A percentile compares a stretch with the other conserved stretches of the same genome.
Conservation (phyloP, 2,797 vertebrate species). For the Tangara arthus region DNA sequence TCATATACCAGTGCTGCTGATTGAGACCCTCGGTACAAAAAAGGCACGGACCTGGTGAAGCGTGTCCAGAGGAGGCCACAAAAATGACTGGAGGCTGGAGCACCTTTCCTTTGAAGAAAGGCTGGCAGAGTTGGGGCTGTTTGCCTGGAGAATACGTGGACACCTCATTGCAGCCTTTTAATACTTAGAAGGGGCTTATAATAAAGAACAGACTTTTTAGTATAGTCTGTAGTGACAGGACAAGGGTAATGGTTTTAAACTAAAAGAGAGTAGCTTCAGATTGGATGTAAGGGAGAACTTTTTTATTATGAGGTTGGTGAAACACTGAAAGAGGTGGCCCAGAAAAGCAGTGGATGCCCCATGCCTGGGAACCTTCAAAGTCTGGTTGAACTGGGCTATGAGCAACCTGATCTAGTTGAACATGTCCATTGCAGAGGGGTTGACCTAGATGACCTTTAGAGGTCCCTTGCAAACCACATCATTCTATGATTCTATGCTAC, state of each 20-base stretch:
- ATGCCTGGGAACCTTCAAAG: neutral
- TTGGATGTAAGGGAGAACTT: neutral
- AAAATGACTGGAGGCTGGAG: neutral
- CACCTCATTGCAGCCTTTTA: fast-evolving
- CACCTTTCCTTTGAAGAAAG: neutral
- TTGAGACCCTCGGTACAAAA: fast-evolving
- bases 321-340: neutral
- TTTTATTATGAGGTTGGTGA: neutral
- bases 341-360: neutral
- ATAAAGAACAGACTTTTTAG: neutral
- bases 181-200: neutral
- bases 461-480: neutral
- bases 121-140: neutral
- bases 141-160: neutral
- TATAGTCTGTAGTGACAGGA: fast-evolving
- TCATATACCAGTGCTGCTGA: neutral
- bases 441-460: neutral
- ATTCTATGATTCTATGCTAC: neutral
- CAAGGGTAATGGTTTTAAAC: neutral
- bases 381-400: neutral
- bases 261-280: neutral
- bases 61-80: neutral
- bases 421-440: neutral
- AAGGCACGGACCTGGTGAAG: neutral
- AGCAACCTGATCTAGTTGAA: neutral